These are phyloP conservation scores for Lateolabrax maculatus DNA, from an alignment of 2,797 vertebrate species.

Conservation along the genomic window DNA sequence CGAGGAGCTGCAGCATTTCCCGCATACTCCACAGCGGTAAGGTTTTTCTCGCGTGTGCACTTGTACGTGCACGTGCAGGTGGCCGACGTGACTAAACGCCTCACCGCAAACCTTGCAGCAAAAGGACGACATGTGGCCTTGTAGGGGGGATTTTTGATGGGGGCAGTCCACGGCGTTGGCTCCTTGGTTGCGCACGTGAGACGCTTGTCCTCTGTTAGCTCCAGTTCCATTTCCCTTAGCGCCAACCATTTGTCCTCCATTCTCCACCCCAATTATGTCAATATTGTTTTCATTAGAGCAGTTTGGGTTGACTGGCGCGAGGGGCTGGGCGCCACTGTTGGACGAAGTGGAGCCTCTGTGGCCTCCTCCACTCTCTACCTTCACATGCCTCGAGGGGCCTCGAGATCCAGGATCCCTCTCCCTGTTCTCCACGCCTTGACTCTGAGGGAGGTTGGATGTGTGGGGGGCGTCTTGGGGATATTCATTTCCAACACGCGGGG, in stretches of 20 bases:
- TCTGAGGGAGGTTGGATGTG: conserved; percentile 78
- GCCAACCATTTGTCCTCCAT: conserved; percentile 78
- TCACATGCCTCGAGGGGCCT: conserved; percentile 73
- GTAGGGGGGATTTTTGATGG: conserved; percentile 80
- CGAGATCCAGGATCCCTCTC: conserved; percentile 76
- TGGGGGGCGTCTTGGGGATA: conserved; percentile 80
- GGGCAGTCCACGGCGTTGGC: conserved; percentile 74
- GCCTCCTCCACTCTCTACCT: conserved; percentile 75
- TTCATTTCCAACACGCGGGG: conserved; percentile 75
- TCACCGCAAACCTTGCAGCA: conserved; percentile 85
- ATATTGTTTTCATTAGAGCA: conserved; percentile 85
- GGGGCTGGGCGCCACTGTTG: conserved; percentile 74
- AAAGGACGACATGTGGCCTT: conserved; percentile 81
- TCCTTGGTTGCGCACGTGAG: conserved; percentile 78
- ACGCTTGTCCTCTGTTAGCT: conserved; percentile 72
- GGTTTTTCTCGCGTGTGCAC: conserved; percentile 85
- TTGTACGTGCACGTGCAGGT: conserved; percentile 83
- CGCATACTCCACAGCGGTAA: conserved; percentile 83
- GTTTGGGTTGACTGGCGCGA: conserved; percentile 83
- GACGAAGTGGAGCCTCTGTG: conserved; percentile 75
- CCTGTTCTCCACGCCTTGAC: conserved; percentile 82
- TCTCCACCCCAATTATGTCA: conserved; percentile 82
- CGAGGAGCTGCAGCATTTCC: conserved; percentile 84
- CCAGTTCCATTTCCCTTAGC: conserved; percentile 71
- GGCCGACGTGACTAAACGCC: conserved; percentile 81